Conservation (phyloP, 37 sponge, comb jelly and placozoan genomes). For the Tethya wilhelma region DNA sequence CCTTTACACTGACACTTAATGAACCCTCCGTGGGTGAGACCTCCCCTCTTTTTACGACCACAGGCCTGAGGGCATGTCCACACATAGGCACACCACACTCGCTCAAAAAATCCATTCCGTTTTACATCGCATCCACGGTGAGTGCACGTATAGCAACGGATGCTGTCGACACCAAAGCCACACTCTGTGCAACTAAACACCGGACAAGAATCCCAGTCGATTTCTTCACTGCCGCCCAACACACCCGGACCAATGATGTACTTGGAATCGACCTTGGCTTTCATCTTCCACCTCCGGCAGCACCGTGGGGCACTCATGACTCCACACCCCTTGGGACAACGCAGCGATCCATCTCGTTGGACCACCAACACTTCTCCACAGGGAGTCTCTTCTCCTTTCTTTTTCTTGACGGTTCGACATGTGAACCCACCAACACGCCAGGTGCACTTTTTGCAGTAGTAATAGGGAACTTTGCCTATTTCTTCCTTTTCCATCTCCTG, state of each 20-base stretch:
- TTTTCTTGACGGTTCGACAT: too few relatives aligned
- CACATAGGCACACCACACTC: too few relatives aligned
- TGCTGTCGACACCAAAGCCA: not conserved
- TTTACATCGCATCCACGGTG: too few relatives aligned
- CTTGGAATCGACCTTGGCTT: not conserved
- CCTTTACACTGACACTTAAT: too few relatives aligned
- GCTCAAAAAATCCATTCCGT: too few relatives aligned
- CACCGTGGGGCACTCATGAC: not conserved
- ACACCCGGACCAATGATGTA: not conserved
- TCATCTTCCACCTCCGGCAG: not conserved
- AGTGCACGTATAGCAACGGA: too few relatives aligned
- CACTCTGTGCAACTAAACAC: slow-evolving; percentile 1
- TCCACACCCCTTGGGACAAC: slow-evolving; percentile 3
- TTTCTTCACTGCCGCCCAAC: not conserved
- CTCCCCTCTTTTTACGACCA: too few relatives aligned
- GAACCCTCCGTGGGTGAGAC: too few relatives aligned
- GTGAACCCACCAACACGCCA: not conserved
- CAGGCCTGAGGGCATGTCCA: too few relatives aligned
- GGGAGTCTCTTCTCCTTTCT: not conserved
- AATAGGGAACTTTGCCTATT: not conserved
- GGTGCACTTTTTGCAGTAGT: not conserved
- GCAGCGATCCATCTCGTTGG: not conserved
- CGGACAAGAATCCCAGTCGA: not conserved
- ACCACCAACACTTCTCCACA: slow-evolving; percentile 1
- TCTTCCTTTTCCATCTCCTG: not conserved